These are phyloP conservation scores for Pao palembangensis DNA, from an alignment of 2,113 vertebrate species.

Conservation along the genomic window DNA sequence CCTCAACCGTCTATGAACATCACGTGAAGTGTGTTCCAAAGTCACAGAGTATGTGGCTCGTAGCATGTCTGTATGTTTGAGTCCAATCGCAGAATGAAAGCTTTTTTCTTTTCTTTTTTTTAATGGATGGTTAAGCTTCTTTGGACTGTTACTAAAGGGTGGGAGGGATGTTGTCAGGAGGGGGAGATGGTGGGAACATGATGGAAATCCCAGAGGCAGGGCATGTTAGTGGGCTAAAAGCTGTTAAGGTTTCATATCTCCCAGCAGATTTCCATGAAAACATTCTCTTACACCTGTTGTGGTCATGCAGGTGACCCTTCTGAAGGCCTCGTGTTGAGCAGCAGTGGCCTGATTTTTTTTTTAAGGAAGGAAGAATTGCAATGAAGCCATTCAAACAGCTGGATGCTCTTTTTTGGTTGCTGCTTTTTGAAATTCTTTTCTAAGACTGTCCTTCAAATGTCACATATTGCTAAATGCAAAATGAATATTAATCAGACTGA, in stretches of 20 bases:
- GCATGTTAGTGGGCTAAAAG: conserved; percentile 63
- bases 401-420: too few relatives aligned
- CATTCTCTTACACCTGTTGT: conserved; percentile 59
- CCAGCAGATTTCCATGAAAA: conserved; percentile 34
- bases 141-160: conserved; percentile 28
- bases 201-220: conserved; percentile 52
- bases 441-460: not conserved
- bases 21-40: conserved; percentile 23
- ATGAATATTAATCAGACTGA: not conserved
- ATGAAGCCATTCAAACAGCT: too few relatives aligned
- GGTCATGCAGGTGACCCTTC: conserved; percentile 41
- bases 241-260: conserved; percentile 73
- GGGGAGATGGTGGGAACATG: conserved; percentile 44
- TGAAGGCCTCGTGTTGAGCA: too few relatives aligned
- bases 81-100: too few relatives aligned
- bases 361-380: too few relatives aligned
- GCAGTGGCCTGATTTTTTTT: too few relatives aligned
- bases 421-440: too few relatives aligned
- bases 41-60: conserved; percentile 40
- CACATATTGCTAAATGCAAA: not conserved
- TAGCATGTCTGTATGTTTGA: not conserved
- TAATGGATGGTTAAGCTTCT: conserved; percentile 59
- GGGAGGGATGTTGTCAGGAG: conserved; percentile 38
- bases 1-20: conserved; percentile 14
- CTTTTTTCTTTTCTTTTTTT: conserved; percentile 17